phyloP scores from a whole-genome alignment of 2,797 vertebrate species.

The Thalassophryne amazonica region DNA sequence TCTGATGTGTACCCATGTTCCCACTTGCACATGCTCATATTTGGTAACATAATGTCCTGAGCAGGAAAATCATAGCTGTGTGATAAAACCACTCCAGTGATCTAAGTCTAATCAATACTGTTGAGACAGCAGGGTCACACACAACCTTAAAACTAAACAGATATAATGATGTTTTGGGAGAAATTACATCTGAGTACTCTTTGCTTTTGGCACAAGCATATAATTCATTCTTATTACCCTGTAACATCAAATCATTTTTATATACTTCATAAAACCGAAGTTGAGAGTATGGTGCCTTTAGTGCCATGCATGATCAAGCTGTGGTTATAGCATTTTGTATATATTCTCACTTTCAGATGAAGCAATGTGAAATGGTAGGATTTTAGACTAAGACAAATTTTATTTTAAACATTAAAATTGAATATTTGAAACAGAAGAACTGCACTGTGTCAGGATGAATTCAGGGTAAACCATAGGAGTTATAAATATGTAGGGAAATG shows the following conservation, averaged over 20 bases:
- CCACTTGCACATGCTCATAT: slow-evolving; percentile 50
- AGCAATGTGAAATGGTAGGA: too few species aligned
- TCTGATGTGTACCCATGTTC: slow-evolving; percentile 9
- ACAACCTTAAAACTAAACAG: slow-evolving; percentile 38
- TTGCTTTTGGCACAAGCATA: slow-evolving; percentile 26
- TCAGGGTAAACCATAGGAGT: slow-evolving; percentile 56
- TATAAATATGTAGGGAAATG: slow-evolving; percentile 54
- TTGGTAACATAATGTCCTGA: slow-evolving; percentile 40
- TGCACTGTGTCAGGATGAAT: slow-evolving; percentile 13
- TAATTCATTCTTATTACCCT: slow-evolving; percentile 45
- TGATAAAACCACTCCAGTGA: slow-evolving; percentile 53
- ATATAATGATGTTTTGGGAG: slow-evolving; percentile 46
- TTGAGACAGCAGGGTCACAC: slow-evolving; percentile 49
- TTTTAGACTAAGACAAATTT: too few species aligned
- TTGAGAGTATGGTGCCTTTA: not conserved
- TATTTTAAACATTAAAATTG: too few species aligned
- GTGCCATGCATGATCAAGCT: slow-evolving; percentile 3
- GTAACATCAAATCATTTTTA: slow-evolving; percentile 29
- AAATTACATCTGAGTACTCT: slow-evolving; percentile 40
- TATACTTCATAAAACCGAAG: slow-evolving; percentile 14
- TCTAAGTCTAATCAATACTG: slow-evolving; percentile 63
- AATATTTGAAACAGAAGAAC: too few species aligned
- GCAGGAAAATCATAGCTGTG: slow-evolving; percentile 50
- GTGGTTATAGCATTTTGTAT: not conserved
- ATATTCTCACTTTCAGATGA: slow-evolving; percentile 3